Evolutionary conservation across 2,797 vertebrate species (phyloP), one percentile per base, ranked within the genome.

Genomic region (Oophaga sylvatica): DNA sequence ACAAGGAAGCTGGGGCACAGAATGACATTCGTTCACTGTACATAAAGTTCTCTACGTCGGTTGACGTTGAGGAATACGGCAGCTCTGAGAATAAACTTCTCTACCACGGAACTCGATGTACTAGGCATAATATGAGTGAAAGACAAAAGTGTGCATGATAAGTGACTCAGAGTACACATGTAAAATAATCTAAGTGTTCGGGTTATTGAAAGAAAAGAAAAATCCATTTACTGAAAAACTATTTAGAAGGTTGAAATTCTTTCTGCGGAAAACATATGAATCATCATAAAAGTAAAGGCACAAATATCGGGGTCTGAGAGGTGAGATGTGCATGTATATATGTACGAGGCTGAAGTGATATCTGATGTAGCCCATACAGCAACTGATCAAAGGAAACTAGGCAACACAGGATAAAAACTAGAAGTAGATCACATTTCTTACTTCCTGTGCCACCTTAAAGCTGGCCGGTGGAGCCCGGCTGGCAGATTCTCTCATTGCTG

Each of bases 131-230:
- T 75, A 48, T 48, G 20, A 75, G 20, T n/a, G 41, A 56, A 22
- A 22, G 45, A 75, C 71, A 75, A 48, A 22, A 10, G 41, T n/a
- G 22, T 75, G 48, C 45, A 12, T 7, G 48, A 77, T 77, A 77
- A 77, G 26, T 77, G 53, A 45, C 53, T 26, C 75, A 77, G 53
- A 26, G 53, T 56, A 77, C 22, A 26, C 9, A 22, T 22, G 75
- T 26, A 56, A 77, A 26, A 77, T 56, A 22, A 77, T 22, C 75
- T 77, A 77, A 48, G 26, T n/a, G 75, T 56, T 77, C 75, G 13
- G 22, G 11, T 53, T 16, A 75, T 45, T 77, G 75, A 31, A 41
- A 71, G 7, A 26, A 77, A 26, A 22, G 45, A 26, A 56, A 29
- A 48, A 16, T 56, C 22, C 45, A 77, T 77, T 77, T 77, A 56